Evolutionary conservation across 2,113 vertebrate genomes (phyloP).

Genomic region (Antechinus stuartii): DNA sequence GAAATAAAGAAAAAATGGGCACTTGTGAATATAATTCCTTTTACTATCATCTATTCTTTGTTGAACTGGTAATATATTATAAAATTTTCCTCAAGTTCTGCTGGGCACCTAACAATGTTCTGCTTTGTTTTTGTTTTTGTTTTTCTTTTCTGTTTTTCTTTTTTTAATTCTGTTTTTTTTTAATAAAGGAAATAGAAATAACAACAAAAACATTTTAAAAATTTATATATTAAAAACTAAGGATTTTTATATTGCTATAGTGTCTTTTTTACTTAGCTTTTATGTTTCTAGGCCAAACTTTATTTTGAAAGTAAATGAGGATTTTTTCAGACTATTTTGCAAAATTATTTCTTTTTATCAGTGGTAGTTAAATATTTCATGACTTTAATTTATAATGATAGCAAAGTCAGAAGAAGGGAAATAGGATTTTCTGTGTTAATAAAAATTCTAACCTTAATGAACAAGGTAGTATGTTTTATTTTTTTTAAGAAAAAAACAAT

Average conservation of each 20-base stretch:
- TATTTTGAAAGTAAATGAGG: constrained; percentile 18
- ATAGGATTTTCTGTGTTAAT: not conserved
- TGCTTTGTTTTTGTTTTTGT: no score
- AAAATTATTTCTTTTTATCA: constrained; percentile 48
- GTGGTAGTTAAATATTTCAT: constrained; percentile 50
- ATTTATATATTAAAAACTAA: constrained; percentile 24
- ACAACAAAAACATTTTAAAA: constrained; percentile 11
- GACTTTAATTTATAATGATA: constrained; percentile 24
- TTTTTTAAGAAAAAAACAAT: not conserved
- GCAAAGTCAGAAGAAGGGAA: constrained; percentile 46
- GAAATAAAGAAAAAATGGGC: no score
- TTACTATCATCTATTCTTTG: no score
- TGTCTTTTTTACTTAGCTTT: constrained; percentile 46
- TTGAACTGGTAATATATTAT: no score
- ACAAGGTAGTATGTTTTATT: not conserved
- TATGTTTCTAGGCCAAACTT: constrained; percentile 24
- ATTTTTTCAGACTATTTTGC: constrained; percentile 38
- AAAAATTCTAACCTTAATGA: constrained; percentile 39
- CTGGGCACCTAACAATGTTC: no score
- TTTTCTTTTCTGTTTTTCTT: no score
- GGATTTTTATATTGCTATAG: constrained; percentile 44
- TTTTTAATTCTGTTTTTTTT: no score
- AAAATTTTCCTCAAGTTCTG: no score
- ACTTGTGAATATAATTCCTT: no score
- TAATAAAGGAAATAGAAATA: no score